phyloP scores from a whole-genome alignment of 53 echinoderm and acorn worm genomes.

The Hippasteria phrygiana region DNA sequence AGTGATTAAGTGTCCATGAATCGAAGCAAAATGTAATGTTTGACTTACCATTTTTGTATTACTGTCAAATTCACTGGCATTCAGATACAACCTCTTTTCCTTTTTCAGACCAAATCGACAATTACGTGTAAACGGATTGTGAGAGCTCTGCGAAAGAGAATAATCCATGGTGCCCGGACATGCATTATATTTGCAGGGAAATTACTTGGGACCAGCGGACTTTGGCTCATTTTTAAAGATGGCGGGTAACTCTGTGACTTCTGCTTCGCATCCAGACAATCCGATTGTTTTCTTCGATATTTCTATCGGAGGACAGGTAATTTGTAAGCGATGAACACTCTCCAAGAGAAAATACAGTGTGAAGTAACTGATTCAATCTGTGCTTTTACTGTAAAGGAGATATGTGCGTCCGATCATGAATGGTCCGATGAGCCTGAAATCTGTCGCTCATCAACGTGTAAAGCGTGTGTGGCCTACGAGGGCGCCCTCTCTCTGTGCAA shows the following conservation, averaged over 20 bases:
- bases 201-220: too few species aligned
- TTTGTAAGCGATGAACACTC: not conserved
- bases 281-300: constrained; percentile 95
- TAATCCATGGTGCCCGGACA: not conserved
- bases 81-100: not conserved
- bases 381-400: not conserved
- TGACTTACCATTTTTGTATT: not conserved
- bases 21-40: not conserved
- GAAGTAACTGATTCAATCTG: too few species aligned
- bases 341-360: not conserved
- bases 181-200: not conserved
- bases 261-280: constrained; percentile 51
- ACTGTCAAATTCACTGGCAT: not conserved
- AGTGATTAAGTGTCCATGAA: not conserved
- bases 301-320: constrained; percentile 93
- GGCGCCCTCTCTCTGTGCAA: too few species aligned
- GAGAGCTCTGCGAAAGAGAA: not conserved
- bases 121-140: not conserved
- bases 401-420: too few species aligned
- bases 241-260: constrained; percentile 17
- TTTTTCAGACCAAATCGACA: not conserved
- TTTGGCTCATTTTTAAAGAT: constrained; percentile 7
- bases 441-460: too few species aligned
- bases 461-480: too few species aligned
- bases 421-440: too few species aligned